phyloP scores from a whole-genome alignment of 2,888 invertebrate species.

The Ichneumoninae sp. region DNA sequence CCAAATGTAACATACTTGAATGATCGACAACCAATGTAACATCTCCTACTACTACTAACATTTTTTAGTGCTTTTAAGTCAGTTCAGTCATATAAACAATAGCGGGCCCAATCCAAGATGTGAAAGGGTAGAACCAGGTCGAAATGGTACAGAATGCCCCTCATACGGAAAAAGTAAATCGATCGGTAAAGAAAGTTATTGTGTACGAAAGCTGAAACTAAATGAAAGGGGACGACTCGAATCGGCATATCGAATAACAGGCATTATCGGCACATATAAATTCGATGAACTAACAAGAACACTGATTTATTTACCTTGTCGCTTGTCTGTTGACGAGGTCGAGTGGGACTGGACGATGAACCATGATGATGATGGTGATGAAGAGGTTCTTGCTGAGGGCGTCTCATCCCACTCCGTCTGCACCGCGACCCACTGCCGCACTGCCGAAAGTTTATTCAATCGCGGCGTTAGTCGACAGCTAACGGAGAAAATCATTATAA shows the following conservation, averaged over 20 bases:
- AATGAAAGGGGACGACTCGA: neutral
- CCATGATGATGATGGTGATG: constrained; percentile 74
- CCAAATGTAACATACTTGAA: too few relatives aligned
- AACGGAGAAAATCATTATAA: constrained; percentile 51
- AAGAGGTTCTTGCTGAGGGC: constrained; percentile 82
- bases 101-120: too few relatives aligned
- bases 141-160: too few relatives aligned
- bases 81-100: too few relatives aligned
- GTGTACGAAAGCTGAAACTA: neutral
- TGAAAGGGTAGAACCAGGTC: too few relatives aligned
- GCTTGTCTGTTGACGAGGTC: constrained; percentile 75
- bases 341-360: constrained; percentile 79
- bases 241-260: neutral
- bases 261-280: neutral
- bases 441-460: constrained; percentile 73
- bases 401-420: constrained; percentile 84
- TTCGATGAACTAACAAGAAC: neutral
- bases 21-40: too few relatives aligned
- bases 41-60: too few relatives aligned
- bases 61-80: too few relatives aligned
- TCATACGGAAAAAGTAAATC: neutral
- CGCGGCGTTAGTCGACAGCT: constrained; percentile 61
- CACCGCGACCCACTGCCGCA: constrained; percentile 84
- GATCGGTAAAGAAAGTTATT: neutral
- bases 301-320: constrained; percentile 76